Conservation (phyloP, 2,888 invertebrate species). For the Myopa testacea region DNA sequence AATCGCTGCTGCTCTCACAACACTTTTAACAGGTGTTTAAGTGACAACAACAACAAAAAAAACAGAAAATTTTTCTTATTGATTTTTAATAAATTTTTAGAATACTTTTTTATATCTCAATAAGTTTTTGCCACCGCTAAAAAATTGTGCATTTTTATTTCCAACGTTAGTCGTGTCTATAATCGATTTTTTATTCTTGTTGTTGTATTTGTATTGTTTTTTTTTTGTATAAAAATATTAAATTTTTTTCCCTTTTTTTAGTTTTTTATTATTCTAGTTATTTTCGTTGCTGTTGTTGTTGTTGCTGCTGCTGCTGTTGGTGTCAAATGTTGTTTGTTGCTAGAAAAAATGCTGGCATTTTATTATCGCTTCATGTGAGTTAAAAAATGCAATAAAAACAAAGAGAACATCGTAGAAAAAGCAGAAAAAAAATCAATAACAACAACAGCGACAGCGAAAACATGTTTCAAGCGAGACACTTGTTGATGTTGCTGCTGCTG, state of each 20-base stretch:
- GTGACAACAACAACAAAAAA: no score
- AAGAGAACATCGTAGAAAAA: not conserved
- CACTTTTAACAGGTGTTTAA: no score
- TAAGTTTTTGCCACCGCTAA: no score
- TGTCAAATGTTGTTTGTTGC: constrained; percentile 24
- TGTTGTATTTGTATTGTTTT: not conserved
- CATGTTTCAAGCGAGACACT: not conserved
- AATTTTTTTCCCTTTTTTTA: no score
- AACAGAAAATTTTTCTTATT: no score
- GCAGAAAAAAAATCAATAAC: not conserved
- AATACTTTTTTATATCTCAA: no score
- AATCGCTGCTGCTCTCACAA: no score
- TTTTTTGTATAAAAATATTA: not conserved
- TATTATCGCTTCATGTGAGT: not conserved
- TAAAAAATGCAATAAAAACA: not conserved
- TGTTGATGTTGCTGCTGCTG: not conserved
- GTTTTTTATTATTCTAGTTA: no score
- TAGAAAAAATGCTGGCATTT: constrained; percentile 3
- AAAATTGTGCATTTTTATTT: no score
- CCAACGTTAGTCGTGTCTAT: no score
- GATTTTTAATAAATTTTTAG: no score
- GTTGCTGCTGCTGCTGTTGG: constrained; percentile 14
- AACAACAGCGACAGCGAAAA: not conserved
- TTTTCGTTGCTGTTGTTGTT: not conserved
- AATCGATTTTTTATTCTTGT: not conserved